Conservation (phyloP, 2,113 vertebrate genomes). For the Eleginops maclovinus region DNA sequence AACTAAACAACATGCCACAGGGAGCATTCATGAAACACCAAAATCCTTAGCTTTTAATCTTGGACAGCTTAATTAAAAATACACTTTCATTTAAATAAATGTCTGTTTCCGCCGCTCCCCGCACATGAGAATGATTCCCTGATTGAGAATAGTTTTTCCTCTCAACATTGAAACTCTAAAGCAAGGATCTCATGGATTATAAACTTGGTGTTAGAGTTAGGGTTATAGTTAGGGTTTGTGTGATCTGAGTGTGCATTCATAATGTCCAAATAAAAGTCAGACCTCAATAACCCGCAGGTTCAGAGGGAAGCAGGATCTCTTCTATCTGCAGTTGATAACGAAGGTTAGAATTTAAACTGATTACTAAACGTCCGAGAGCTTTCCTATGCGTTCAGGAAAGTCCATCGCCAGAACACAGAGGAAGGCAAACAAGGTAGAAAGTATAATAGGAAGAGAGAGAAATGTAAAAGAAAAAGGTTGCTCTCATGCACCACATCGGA, state of each 20-base stretch:
- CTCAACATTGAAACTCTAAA: background rate
- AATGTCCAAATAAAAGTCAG: constrained; percentile 19
- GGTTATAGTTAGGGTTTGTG: too few relatives aligned
- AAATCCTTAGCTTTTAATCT: background rate
- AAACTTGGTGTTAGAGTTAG: constrained; percentile 1
- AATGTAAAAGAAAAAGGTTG: background rate
- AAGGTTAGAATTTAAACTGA: constrained; percentile 33
- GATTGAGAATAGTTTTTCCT: background rate
- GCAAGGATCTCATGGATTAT: background rate
- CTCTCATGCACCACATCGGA: background rate
- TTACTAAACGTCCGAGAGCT: constrained; percentile 28
- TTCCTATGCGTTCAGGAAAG: constrained; percentile 16
- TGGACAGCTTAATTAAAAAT: background rate
- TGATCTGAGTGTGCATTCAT: constrained; percentile 24
- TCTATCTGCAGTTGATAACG: constrained; percentile 45
- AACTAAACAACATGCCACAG: background rate
- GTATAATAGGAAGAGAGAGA: background rate
- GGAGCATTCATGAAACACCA: background rate
- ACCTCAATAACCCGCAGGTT: constrained; percentile 24
- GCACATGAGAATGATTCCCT: background rate
- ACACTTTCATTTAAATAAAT: background rate
- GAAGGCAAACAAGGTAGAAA: too few relatives aligned
- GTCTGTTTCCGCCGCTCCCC: background rate
- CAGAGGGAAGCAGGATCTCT: constrained; percentile 18
- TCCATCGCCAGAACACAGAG: constrained; percentile 27